A percentile compares a stretch with the other conserved stretches of the same genome.
phyloP scores from a whole-genome alignment of 2,113 vertebrate species.

The Thamnophis sirtalis region DNA sequence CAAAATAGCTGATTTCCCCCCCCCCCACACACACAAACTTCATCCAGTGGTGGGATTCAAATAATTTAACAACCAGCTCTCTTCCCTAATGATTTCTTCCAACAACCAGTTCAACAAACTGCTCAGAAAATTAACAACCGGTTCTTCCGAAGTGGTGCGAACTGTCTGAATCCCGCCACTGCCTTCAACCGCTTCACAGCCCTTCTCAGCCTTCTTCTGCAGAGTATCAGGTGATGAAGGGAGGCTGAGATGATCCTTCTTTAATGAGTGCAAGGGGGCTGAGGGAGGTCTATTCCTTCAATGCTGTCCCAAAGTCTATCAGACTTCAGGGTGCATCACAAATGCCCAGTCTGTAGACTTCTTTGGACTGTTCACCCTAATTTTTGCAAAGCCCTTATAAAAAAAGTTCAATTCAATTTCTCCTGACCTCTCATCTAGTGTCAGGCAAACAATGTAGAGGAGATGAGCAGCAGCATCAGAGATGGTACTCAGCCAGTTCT shows the following conservation, averaged over 20 bases:
- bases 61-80: no score
- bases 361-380: not conserved
- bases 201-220: not conserved
- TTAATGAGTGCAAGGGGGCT: not conserved
- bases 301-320: not conserved
- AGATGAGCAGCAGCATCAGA: not conserved
- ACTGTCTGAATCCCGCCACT: no score
- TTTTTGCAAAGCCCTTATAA: not conserved
- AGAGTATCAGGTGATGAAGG: not conserved
- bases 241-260: not conserved
- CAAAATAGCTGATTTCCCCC: not conserved
- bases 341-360: not conserved
- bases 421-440: not conserved
- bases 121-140: no score
- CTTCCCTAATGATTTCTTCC: no score
- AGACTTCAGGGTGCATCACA: not conserved
- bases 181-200: not conserved
- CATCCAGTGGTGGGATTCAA: no score
- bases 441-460: not conserved
- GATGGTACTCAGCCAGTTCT: no score
- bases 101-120: no score
- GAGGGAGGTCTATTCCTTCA: not conserved
- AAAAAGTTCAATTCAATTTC: not conserved
- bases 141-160: no score
- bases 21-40: no score